A percentile compares a stretch with the other conserved stretches of the same genome.
Conservation (phyloP, 2,113 vertebrate genomes). For the Leptobrachium ailaonicum region DNA sequence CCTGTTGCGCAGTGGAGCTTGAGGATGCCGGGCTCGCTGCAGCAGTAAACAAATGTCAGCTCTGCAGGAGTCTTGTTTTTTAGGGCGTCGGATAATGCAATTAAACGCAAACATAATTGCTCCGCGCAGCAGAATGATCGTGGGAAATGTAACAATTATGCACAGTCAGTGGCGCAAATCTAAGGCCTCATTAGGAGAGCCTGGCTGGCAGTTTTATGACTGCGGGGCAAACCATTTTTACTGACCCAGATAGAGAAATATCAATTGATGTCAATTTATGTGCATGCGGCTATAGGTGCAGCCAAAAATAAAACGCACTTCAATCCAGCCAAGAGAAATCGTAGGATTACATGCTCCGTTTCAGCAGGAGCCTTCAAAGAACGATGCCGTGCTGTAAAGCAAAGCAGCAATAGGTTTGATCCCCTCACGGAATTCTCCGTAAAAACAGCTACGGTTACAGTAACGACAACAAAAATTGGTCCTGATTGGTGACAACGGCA, state of each 20-base stretch:
- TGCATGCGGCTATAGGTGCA: slow-evolving; percentile 9
- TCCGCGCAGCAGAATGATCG: slow-evolving; percentile 8
- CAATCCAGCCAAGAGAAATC: too few relatives aligned
- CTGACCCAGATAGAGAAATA: slow-evolving; percentile 38
- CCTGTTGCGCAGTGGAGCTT: slow-evolving; percentile 15
- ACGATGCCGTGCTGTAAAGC: too few relatives aligned
- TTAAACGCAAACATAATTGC: slow-evolving; percentile 30
- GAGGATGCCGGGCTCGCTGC: neutral
- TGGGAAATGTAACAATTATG: slow-evolving; percentile 37
- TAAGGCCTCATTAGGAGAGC: slow-evolving; percentile 27
- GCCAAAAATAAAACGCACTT: neutral
- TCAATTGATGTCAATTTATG: slow-evolving; percentile 1
- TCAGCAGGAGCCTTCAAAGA: too few relatives aligned
- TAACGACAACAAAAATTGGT: too few relatives aligned
- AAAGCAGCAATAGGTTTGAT: too few relatives aligned
- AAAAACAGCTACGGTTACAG: too few relatives aligned
- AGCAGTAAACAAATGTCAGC: slow-evolving; percentile 6
- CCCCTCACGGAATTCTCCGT: too few relatives aligned
- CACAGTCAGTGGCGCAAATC: slow-evolving; percentile 37
- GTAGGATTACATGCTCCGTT: too few relatives aligned
- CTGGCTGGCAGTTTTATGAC: slow-evolving; percentile 28
- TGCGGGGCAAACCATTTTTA: slow-evolving; percentile 13
- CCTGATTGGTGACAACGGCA: too few relatives aligned
- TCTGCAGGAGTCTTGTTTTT: slow-evolving; percentile 28
- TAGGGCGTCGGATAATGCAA: slow-evolving; percentile 30